Evolutionary conservation across 2,888 invertebrate species (phyloP), one percentile per base, ranked within the genome.

Genomic region (Patella depressa): DNA sequence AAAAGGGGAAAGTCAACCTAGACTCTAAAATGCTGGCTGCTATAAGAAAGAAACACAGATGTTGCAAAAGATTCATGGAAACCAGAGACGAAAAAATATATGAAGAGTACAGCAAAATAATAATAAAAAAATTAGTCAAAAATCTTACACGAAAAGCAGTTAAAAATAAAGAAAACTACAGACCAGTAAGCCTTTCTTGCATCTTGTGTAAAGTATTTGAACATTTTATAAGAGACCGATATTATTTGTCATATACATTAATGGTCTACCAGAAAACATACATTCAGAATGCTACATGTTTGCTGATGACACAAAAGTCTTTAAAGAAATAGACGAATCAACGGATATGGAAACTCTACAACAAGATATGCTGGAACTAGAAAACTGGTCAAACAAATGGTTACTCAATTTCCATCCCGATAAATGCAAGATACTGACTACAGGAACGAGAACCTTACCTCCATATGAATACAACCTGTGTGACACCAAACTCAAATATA

Each of bases 301-400:
- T 73, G 78, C 78, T 57, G 79, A 82, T 76, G 78, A 82, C 70
- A 73, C 80, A 15, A 82, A 78, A 53, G 15, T 78, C 3, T 76
- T 29, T 29, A 19, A 53, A 34, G n/a, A 45, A 15, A 70, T 78
- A 55, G 15, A 55, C 1, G 15, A 11, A 55, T 1, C 15, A 14
- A 15, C 11, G 15, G 55, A 55, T 55, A 17, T 45, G 29, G 17
- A 55, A 24, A 24, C 24, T 24, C 24, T 24, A 24, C 24, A 55
- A 55, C 19, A 24, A 24, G 24, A 24, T 24, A 24, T 24, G 17
- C 24, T 73, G 14, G 73, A 70, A 54, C 73, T 79, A 5, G 71
- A 70, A 53, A 53, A 73, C 55, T 79, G 79, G 79, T 73, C 76
- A 45, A 29, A 70, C n/a, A 74, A 24, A 53, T 79, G 77, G 79